Evolutionary conservation across 2,888 invertebrate species (phyloP).

Genomic region (Molanna angustata): DNA sequence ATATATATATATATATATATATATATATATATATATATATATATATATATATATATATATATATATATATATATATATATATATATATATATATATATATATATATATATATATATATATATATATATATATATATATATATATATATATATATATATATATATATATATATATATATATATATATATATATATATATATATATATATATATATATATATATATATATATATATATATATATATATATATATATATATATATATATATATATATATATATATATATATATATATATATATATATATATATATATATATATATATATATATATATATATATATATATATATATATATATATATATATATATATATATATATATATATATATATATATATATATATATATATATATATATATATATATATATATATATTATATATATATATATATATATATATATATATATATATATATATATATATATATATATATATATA

Average conservation of each 20-base stretch:
- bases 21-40: background rate
- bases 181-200: too few relatives aligned
- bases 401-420: background rate
- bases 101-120: background rate
- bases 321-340: background rate
- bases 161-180: background rate
- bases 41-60: background rate
- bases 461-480: background rate
- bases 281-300: too few relatives aligned
- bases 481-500: background rate
- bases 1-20: background rate
- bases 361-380: background rate
- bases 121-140: background rate
- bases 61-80: background rate
- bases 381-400: background rate
- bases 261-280: too few relatives aligned
- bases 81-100: background rate
- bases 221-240: too few relatives aligned
- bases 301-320: too few relatives aligned
- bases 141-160: background rate
- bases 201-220: too few relatives aligned
- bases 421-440: background rate
- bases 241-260: too few relatives aligned
- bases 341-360: background rate
- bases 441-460: background rate